Conservation (phyloP, 1,140 invertebrate genomes). For the Pissodes strobi region DNA sequence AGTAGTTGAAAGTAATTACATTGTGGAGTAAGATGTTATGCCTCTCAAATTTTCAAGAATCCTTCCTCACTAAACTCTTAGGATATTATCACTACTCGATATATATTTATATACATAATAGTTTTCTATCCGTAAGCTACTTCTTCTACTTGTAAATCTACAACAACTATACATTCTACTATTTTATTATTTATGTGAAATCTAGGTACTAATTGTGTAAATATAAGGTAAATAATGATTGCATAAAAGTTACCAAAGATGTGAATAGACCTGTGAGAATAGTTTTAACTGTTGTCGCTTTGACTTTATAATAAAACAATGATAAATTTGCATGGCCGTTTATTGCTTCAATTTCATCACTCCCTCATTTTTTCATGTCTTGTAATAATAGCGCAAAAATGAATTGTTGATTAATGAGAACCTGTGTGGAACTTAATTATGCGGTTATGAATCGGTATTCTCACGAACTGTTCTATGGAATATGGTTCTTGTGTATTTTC, state of each 20-base stretch:
- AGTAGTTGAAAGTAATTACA: too few species aligned
- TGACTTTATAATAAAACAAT: slow-evolving; percentile 34
- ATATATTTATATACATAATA: too few species aligned
- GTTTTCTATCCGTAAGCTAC: too few species aligned
- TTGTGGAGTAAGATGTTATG: too few species aligned
- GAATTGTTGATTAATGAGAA: slow-evolving; percentile 11
- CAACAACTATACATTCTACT: too few species aligned
- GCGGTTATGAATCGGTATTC: not conserved
- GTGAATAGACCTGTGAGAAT: slow-evolving; percentile 40
- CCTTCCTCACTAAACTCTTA: too few species aligned
- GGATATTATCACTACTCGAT: too few species aligned
- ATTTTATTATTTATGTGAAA: slow-evolving; percentile 19
- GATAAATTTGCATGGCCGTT: slow-evolving; percentile 32
- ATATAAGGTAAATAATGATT: slow-evolving; percentile 32
- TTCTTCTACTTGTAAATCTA: too few species aligned
- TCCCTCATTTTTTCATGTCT: not conserved
- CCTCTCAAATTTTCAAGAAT: too few species aligned
- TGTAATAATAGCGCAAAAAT: not conserved
- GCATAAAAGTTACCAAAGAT: slow-evolving; percentile 44
- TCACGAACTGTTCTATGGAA: not conserved
- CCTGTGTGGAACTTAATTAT: slow-evolving; percentile 1
- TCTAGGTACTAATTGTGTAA: slow-evolving; percentile 32
- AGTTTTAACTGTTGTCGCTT: slow-evolving; percentile 35
- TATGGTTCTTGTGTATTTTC: not conserved
- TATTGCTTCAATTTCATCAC: slow-evolving; percentile 7